phyloP scores from a whole-genome alignment of 2,797 vertebrate genomes.

The Bovichtus diacanthus region DNA sequence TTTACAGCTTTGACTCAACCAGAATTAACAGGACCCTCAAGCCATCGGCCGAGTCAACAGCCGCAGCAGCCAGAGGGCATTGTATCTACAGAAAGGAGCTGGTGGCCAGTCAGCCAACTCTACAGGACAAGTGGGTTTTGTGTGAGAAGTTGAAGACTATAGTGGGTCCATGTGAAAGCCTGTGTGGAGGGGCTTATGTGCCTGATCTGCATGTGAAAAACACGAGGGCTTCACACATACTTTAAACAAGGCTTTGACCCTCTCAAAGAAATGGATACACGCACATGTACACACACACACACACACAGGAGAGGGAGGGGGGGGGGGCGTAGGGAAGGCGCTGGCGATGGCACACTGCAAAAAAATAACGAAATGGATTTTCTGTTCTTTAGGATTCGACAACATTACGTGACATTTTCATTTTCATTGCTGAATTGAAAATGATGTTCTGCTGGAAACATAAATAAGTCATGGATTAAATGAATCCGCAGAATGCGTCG shows the following conservation, averaged over 20 bases:
- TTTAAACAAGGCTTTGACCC: slow-evolving; percentile 58
- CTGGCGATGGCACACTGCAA: not conserved
- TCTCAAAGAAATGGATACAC: slow-evolving; percentile 55
- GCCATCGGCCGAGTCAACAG: slow-evolving; percentile 73
- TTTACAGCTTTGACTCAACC: slow-evolving; percentile 21
- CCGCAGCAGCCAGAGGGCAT: slow-evolving; percentile 33
- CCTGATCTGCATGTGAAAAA: slow-evolving; percentile 82
- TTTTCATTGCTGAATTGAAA: not conserved
- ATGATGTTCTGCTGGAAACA: not conserved
- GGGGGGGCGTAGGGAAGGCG: not conserved
- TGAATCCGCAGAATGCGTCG: not conserved
- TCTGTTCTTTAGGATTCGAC: not conserved
- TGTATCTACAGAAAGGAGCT: slow-evolving; percentile 59
- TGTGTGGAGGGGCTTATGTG: slow-evolving; percentile 66
- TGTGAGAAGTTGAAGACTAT: slow-evolving; percentile 64
- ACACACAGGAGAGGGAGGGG: slow-evolving; percentile 11
- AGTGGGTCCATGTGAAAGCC: slow-evolving; percentile 71
- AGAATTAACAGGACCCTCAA: slow-evolving; percentile 42
- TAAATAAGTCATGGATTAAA: not conserved
- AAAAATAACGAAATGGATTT: slow-evolving; percentile 1
- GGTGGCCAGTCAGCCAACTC: slow-evolving; percentile 53
- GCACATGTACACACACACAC: slow-evolving; percentile 24
- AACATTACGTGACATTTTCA: not conserved
- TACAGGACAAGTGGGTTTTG: slow-evolving; percentile 71
- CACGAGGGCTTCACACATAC: slow-evolving; percentile 50